These are phyloP conservation scores for Aurelia aurita DNA, from an alignment of 30 jellyfish, hydroid and myxozoan species.

Conservation along the genomic window DNA sequence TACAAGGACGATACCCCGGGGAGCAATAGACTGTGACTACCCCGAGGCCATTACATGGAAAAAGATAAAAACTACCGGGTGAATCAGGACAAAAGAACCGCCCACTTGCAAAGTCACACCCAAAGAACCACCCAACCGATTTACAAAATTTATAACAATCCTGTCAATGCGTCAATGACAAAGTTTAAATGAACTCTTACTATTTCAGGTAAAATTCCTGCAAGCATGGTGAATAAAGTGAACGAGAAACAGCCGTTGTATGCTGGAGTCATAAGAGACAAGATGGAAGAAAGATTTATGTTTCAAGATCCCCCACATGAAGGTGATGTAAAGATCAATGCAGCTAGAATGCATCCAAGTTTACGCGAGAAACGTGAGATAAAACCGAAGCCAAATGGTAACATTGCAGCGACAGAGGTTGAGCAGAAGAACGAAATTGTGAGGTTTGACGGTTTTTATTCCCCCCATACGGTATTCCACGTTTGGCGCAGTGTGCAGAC, in stretches of 20 bases:
- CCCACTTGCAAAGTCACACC: too few species aligned
- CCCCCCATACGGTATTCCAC: too few species aligned
- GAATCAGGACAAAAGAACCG: too few species aligned
- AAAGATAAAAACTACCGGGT: too few species aligned
- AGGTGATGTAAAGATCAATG: slow-evolving; percentile 38
- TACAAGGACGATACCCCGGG: too few species aligned
- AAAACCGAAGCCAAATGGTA: slow-evolving; percentile 4
- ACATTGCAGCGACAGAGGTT: neutral
- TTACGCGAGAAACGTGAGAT: slow-evolving; percentile 44
- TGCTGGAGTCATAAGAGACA: slow-evolving; percentile 78
- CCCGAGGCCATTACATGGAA: too few species aligned
- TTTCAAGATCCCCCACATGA: slow-evolving; percentile 80
- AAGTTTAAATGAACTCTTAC: too few species aligned
- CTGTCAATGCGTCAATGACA: too few species aligned
- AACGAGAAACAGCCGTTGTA: slow-evolving; percentile 89
- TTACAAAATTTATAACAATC: too few species aligned
- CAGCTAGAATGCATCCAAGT: slow-evolving; percentile 73
- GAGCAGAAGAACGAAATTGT: neutral
- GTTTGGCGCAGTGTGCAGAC: too few species aligned
- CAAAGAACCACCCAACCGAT: too few species aligned
- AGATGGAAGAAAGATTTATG: slow-evolving; percentile 71
- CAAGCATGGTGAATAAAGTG: slow-evolving; percentile 82
- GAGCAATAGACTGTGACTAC: too few species aligned
- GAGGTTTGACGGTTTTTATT: neutral
- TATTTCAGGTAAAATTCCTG: slow-evolving; percentile 86